Conservation (phyloP, 2,888 invertebrate genomes). For the Prostheceraeus crozeri region DNA sequence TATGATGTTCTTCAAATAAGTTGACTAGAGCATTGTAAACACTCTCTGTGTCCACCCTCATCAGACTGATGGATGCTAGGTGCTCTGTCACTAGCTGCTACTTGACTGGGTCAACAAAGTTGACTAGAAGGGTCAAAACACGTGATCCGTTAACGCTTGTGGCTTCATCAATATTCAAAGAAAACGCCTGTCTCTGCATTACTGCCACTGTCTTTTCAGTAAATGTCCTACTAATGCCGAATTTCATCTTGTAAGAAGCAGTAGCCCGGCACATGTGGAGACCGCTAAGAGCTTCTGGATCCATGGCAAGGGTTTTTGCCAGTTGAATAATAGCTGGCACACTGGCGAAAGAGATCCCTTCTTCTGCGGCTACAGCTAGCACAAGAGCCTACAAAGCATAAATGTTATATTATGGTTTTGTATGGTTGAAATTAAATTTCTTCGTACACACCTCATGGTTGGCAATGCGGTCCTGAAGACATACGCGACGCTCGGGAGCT, state of each 20-base stretch:
- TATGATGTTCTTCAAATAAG: slow-evolving; percentile 37
- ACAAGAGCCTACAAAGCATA: too few relatives aligned
- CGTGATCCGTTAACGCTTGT: slow-evolving; percentile 40
- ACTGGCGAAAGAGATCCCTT: too few relatives aligned
- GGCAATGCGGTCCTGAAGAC: too few relatives aligned
- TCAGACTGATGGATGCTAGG: slow-evolving; percentile 33
- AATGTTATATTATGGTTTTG: too few relatives aligned
- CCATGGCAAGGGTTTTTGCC: too few relatives aligned
- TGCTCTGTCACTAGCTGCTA: slow-evolving; percentile 31
- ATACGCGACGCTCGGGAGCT: too few relatives aligned
- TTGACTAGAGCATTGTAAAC: slow-evolving; percentile 2
- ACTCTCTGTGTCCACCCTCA: slow-evolving; percentile 34
- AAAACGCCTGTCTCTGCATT: not conserved
- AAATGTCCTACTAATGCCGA: slow-evolving; percentile 31
- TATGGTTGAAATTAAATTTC: too few relatives aligned
- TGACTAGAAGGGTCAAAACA: slow-evolving; percentile 39
- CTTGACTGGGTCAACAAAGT: slow-evolving; percentile 6
- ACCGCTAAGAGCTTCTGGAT: slow-evolving; percentile 26
- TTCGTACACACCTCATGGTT: too few relatives aligned
- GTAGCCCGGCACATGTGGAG: slow-evolving; percentile 27
- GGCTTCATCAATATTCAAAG: slow-evolving; percentile 41
- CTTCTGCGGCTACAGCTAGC: too few relatives aligned
- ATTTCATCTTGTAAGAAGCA: slow-evolving; percentile 33
- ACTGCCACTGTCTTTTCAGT: slow-evolving; percentile 17
- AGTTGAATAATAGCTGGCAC: too few relatives aligned